Conservation (phyloP, 1,140 invertebrate species). For the Drosophila seguyi region DNA sequence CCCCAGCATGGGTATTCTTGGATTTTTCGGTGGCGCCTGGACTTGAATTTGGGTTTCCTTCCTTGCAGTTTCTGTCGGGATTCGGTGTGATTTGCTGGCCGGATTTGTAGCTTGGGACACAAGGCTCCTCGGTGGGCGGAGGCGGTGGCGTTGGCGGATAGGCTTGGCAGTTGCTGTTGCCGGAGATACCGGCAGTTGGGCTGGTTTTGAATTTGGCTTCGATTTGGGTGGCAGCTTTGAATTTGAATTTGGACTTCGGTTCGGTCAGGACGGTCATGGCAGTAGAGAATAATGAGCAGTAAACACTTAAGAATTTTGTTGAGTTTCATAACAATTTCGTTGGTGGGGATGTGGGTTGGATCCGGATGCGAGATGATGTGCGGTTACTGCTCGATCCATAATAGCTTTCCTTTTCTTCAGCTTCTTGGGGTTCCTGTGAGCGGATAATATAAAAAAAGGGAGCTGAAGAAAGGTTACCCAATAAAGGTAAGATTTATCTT, state of each 20-base stretch:
- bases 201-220: slow-evolving; percentile 34
- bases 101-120: slow-evolving; percentile 55
- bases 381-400: slow-evolving; percentile 65
- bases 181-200: slow-evolving; percentile 54
- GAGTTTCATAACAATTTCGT: slow-evolving; percentile 81
- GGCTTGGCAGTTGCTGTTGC: slow-evolving; percentile 33
- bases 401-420: slow-evolving; percentile 53
- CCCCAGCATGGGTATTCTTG: slow-evolving; percentile 33
- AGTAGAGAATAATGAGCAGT: slow-evolving; percentile 75
- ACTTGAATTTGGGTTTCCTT: slow-evolving; percentile 81
- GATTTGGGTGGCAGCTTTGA: slow-evolving; percentile 33
- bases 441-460: not conserved
- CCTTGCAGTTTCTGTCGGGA: slow-evolving; percentile 73
- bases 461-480: not conserved
- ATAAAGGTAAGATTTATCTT: not conserved
- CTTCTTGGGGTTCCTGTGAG: slow-evolving; percentile 50
- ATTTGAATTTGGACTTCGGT: slow-evolving; percentile 24
- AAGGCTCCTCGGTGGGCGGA: slow-evolving; percentile 45
- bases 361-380: slow-evolving; percentile 25
- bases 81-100: slow-evolving; percentile 68
- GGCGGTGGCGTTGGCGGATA: slow-evolving; percentile 17
- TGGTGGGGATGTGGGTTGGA: slow-evolving; percentile 27
- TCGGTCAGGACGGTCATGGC: slow-evolving; percentile 51
- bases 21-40: slow-evolving; percentile 35
- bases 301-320: slow-evolving; percentile 75